Conservation (phyloP, 2,888 invertebrate genomes). For the Parnassius glacialis region DNA sequence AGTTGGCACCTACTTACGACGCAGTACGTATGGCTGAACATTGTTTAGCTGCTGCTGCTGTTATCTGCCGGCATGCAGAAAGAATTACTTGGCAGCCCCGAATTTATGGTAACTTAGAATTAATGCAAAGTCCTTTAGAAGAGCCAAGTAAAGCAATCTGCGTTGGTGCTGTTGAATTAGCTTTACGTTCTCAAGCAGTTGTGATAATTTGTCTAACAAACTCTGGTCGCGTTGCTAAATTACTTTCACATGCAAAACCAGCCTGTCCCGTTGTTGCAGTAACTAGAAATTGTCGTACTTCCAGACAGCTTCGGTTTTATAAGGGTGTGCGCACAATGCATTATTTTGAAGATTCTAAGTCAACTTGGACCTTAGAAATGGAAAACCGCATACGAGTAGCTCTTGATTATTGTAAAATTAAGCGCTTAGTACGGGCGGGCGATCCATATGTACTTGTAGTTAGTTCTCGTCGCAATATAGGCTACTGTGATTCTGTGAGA, state of each 20-base stretch:
- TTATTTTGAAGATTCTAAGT: constrained; percentile 64
- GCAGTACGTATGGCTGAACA: constrained; percentile 80
- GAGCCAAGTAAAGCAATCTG: constrained; percentile 78
- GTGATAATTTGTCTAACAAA: constrained; percentile 89
- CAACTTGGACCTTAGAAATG: constrained; percentile 59
- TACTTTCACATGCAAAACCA: constrained; percentile 85
- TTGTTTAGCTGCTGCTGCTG: constrained; percentile 85
- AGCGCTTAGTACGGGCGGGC: constrained; percentile 60
- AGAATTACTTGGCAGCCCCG: constrained; percentile 90
- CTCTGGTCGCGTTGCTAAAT: constrained; percentile 85
- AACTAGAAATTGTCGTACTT: constrained; percentile 84
- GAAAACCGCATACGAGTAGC: constrained; percentile 62
- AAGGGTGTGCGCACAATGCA: constrained; percentile 76
- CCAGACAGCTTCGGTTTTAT: constrained; percentile 82
- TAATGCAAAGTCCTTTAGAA: constrained; percentile 79
- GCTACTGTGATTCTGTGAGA: constrained; percentile 66
- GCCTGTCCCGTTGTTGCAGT: constrained; percentile 88
- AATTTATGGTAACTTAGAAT: constrained; percentile 86
- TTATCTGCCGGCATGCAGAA: constrained; percentile 93
- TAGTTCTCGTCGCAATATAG: constrained; percentile 64
- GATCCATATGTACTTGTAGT: constrained; percentile 67
- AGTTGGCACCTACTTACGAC: constrained; percentile 54
- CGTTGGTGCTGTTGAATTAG: constrained; percentile 64
- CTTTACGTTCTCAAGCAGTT: constrained; percentile 58
- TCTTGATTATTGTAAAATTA: constrained; percentile 71